A percentile compares a stretch with the other conserved stretches of the same genome.
Evolutionary conservation across 2,888 invertebrate species (phyloP).

Genomic region (Luperina testacea): DNA sequence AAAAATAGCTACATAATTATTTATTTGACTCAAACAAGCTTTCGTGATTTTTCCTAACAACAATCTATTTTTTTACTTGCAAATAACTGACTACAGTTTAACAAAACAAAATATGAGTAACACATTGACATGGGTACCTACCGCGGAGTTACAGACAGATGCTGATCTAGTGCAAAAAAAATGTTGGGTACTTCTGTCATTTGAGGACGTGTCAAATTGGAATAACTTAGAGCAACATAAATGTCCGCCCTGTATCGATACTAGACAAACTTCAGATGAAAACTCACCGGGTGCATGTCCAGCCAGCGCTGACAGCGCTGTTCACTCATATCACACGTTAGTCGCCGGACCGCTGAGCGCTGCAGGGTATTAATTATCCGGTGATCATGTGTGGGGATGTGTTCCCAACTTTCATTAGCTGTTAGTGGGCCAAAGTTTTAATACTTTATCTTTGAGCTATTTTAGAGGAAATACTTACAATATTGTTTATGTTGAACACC

Average conservation of each 20-base stretch:
- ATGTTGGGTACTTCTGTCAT: neutral
- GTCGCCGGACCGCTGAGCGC: slow-evolving; percentile 30
- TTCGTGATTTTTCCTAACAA: no score
- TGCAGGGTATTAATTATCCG: slow-evolving; percentile 47
- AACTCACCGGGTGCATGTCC: slow-evolving; percentile 17
- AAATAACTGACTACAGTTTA: neutral
- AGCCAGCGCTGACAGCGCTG: slow-evolving; percentile 43
- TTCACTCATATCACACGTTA: slow-evolving; percentile 16
- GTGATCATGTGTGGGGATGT: slow-evolving; percentile 38
- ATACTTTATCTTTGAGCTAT: slow-evolving; percentile 24
- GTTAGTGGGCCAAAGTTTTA: slow-evolving; percentile 43
- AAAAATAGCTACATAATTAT: neutral
- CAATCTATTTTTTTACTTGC: neutral
- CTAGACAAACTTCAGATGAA: slow-evolving; percentile 28
- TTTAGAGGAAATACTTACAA: slow-evolving; percentile 1
- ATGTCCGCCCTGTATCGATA: slow-evolving; percentile 12
- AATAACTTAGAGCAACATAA: neutral
- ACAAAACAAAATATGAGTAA: neutral
- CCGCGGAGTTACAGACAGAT: neutral
- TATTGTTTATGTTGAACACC: neutral
- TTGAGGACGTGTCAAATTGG: neutral
- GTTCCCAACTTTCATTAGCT: slow-evolving; percentile 55
- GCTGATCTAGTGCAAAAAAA: no score
- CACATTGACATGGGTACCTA: neutral
- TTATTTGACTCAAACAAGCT: neutral